Percentiles rank a stretch among this genome's conserved stretches.
phyloP scores from a whole-genome alignment of 2,888 invertebrate species.

The Thelaira solivaga region DNA sequence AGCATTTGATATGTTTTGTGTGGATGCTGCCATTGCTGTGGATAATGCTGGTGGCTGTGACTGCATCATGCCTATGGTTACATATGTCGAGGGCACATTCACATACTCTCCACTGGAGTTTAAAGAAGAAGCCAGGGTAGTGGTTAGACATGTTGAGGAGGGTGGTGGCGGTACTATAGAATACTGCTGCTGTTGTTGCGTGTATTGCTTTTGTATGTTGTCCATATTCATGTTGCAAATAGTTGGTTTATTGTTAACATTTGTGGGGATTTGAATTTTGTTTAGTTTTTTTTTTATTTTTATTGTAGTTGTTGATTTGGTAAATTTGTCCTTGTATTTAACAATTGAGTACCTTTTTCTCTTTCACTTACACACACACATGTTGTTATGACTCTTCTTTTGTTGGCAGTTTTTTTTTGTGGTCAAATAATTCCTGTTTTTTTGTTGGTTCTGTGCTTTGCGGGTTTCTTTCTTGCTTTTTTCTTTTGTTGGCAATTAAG shows the following conservation, averaged over 20 bases:
- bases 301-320: constrained; percentile 1
- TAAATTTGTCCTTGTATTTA: constrained; percentile 22
- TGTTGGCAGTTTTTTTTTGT: constrained; percentile 35
- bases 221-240: constrained; percentile 56
- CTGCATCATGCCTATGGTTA: constrained; percentile 60
- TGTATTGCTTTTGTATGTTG: constrained; percentile 15
- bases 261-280: constrained; percentile 19
- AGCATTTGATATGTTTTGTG: constrained; percentile 63
- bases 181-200: constrained; percentile 41
- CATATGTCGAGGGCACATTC: constrained; percentile 57
- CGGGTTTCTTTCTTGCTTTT: neutral
- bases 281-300: neutral
- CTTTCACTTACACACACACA: neutral
- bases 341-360: constrained; percentile 11
- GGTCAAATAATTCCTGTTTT: constrained; percentile 26
- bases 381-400: constrained; percentile 11
- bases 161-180: constrained; percentile 39
- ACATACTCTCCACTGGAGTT: constrained; percentile 60
- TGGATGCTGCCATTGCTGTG: constrained; percentile 38
- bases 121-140: constrained; percentile 39
- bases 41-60: constrained; percentile 30
- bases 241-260: constrained; percentile 54
- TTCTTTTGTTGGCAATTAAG: constrained; percentile 23
- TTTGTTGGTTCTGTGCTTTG: neutral
- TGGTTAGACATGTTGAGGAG: constrained; percentile 44